Percentiles rank a stretch among this genome's conserved stretches.
Evolutionary conservation across 2,888 invertebrate species (phyloP).

Genomic region (Hirudinaria manillensis): DNA sequence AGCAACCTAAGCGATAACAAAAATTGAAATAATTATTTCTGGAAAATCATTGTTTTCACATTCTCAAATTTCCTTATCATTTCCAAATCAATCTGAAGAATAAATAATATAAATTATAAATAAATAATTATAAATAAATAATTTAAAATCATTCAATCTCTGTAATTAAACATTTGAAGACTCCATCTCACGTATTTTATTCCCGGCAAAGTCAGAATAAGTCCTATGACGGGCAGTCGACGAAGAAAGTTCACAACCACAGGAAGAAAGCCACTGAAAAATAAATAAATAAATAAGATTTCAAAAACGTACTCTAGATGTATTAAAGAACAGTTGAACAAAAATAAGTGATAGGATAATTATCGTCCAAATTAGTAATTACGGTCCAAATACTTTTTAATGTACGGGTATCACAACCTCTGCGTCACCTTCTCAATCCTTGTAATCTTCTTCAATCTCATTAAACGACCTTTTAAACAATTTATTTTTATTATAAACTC

Average conservation of each 20-base stretch:
- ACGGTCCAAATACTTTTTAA: too few species aligned
- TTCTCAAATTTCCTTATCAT: too few species aligned
- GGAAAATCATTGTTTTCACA: background rate
- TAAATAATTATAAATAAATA: background rate
- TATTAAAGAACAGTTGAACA: too few species aligned
- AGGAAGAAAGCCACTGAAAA: constrained; percentile 85
- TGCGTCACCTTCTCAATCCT: too few species aligned
- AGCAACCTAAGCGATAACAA: constrained; percentile 43
- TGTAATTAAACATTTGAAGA: too few species aligned
- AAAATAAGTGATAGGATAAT: too few species aligned
- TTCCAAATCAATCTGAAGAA: background rate
- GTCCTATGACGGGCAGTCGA: constrained; percentile 83
- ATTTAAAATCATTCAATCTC: background rate
- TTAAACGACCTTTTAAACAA: background rate
- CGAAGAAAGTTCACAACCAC: constrained; percentile 89
- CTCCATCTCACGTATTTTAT: constrained; percentile 77
- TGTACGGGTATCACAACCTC: too few species aligned
- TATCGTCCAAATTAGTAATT: too few species aligned
- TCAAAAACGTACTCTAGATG: too few species aligned
- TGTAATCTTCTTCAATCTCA: too few species aligned
- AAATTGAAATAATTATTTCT: background rate
- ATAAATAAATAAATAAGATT: background rate
- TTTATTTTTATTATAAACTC: background rate
- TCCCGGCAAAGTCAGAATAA: constrained; percentile 78
- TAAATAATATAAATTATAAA: constrained; percentile 10